A percentile compares a stretch with the other conserved stretches of the same genome.
These are phyloP conservation scores for Gadus macrocephalus DNA, from an alignment of 2,113 vertebrate genomes.

Conservation along the genomic window DNA sequence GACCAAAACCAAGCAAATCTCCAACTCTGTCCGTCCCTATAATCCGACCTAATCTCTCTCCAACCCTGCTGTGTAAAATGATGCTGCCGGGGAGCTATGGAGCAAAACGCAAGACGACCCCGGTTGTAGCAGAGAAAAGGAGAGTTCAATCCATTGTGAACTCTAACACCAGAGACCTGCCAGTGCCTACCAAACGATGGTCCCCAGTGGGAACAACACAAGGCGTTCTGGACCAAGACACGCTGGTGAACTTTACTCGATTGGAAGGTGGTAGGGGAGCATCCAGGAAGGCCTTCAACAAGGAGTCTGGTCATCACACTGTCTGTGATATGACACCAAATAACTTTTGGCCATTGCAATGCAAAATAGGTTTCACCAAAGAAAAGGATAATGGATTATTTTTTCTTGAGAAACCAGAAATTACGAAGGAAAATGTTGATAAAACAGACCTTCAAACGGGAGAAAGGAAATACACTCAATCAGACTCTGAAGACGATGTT, in stretches of 20 bases:
- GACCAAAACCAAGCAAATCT: constrained; percentile 37
- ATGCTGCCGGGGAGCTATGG: constrained; percentile 18
- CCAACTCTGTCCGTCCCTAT: constrained; percentile 44
- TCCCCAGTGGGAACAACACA: constrained; percentile 18
- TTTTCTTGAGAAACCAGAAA: constrained; percentile 19
- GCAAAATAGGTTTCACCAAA: constrained; percentile 41
- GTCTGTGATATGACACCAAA: constrained; percentile 13
- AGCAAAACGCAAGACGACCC: constrained; percentile 31
- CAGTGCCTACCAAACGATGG: constrained; percentile 11
- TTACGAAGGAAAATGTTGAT: too few relatives aligned
- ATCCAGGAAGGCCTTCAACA: constrained; percentile 1
- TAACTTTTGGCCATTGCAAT: constrained; percentile 31
- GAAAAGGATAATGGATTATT: constrained; percentile 29
- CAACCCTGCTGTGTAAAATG: constrained; percentile 23
- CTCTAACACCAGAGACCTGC: constrained; percentile 34
- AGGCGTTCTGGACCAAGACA: constrained; percentile 45
- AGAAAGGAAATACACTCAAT: constrained; percentile 20
- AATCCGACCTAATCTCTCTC: constrained; percentile 48
- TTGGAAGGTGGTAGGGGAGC: constrained; percentile 5
- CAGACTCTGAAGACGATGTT: constrained; percentile 23
- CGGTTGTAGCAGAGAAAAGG: constrained; percentile 45
- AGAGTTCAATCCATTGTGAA: constrained; percentile 49
- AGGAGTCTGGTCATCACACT: constrained; percentile 18
- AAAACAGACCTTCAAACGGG: constrained; percentile 18
- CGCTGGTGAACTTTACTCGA: constrained; percentile 43